A percentile compares a stretch with the other conserved stretches of the same genome.
These are phyloP conservation scores for Alcedo quadribrachys DNA, from an alignment of 2,797 vertebrate genomes.

Conservation along the genomic window DNA sequence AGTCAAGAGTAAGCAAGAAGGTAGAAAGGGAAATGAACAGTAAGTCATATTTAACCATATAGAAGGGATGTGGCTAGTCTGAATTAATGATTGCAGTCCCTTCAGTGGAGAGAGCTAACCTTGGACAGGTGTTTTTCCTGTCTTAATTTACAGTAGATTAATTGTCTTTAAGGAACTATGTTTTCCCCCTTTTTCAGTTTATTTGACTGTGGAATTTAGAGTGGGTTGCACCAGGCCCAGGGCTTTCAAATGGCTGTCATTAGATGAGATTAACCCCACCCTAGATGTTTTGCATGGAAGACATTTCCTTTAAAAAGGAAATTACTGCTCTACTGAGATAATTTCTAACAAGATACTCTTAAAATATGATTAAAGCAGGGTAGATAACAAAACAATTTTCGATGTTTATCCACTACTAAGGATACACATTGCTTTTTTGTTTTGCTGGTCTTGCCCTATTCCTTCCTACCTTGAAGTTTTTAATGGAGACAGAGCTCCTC, in stretches of 20 bases:
- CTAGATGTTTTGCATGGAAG: background rate
- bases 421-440: background rate
- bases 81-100: background rate
- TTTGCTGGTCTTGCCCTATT: background rate
- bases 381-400: background rate
- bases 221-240: background rate
- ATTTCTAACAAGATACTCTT: background rate
- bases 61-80: background rate
- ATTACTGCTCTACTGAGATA: background rate
- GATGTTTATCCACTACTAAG: background rate
- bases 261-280: background rate
- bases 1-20: background rate
- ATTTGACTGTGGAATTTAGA: background rate
- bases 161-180: background rate
- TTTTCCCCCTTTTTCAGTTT: background rate
- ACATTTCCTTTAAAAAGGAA: background rate
- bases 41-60: background rate
- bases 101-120: background rate
- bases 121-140: background rate
- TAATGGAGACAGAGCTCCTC: constrained; percentile 59
- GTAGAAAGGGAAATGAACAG: background rate
- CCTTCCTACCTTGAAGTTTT: background rate
- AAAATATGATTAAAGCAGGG: background rate
- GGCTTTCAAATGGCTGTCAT: background rate
- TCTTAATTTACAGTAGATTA: background rate